A percentile compares a stretch with the other conserved stretches of the same genome.
These are phyloP conservation scores for Acanthopleura granulata DNA, from an alignment of 2,888 invertebrate genomes.

Conservation along the genomic window DNA sequence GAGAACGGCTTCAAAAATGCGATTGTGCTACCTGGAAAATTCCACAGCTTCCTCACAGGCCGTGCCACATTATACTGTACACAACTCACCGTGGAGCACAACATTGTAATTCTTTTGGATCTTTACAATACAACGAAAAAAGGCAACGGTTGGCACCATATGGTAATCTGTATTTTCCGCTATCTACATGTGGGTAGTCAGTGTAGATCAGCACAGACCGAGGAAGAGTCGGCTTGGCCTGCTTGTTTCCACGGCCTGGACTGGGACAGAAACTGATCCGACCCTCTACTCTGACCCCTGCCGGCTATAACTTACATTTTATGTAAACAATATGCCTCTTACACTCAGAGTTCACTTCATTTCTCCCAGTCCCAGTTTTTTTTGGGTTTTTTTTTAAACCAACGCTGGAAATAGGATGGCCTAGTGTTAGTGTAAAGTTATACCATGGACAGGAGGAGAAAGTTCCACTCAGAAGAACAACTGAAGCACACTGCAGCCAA, in stretches of 20 bases:
- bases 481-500: too few relatives aligned
- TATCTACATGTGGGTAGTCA: conserved; percentile 2
- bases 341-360: background rate
- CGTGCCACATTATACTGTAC: too few relatives aligned
- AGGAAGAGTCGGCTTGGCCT: too few relatives aligned
- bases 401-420: background rate
- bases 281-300: background rate
- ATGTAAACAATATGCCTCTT: conserved; percentile 19
- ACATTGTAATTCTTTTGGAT: background rate
- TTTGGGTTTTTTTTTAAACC: too few relatives aligned
- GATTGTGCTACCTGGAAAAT: too few relatives aligned
- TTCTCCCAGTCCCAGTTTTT: background rate
- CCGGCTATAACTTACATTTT: conserved; percentile 14
- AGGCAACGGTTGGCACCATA: background rate
- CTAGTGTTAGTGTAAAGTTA: background rate
- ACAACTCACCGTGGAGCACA: too few relatives aligned
- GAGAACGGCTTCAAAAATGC: too few relatives aligned
- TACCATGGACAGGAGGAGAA: too few relatives aligned
- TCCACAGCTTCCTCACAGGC: too few relatives aligned
- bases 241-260: too few relatives aligned
- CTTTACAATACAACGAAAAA: background rate
- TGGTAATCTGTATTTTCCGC: background rate
- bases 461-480: too few relatives aligned
- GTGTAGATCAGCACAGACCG: background rate
- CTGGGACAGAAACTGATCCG: background rate